Evolutionary conservation across 2,888 invertebrate genomes (phyloP), one percentile per base, ranked within the genome.

Genomic region (Lasioglossum oenotherae): DNA sequence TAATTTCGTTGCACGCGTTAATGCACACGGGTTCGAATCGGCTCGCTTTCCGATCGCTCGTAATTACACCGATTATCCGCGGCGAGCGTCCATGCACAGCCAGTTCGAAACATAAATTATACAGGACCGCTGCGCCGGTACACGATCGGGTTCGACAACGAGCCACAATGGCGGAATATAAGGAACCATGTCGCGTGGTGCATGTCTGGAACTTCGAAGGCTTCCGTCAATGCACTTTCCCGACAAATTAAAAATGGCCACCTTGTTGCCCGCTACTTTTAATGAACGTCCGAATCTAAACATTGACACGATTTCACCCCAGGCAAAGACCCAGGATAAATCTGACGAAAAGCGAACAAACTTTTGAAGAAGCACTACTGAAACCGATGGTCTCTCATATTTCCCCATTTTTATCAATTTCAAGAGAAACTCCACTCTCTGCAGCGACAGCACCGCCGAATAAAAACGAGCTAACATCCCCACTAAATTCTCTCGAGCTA

Each of bases 41-140:
- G 57, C 80, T 79, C 60, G 79, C 79, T 81, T 82, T 81, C 53
- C 82, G 81, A 87, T 85, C 79, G 80, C 60, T 82, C 74, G 79
- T 89, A 89, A 89, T 89, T 89, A 81, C 89, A 71, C 78, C 81
- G 84, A 89, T 89, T 89, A 89, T 80, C 78, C 80, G 57, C 19
- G 74, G 49, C 77, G 78, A 74, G 80, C 76, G 81, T 74, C 75
- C 81, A 83, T 67, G 84, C 82, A 67, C 67, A 31, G 80, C 53
- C 81, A 72, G 74, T 79, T 78, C 83, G 75, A 74, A 23, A 82
- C 85, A 82, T 89, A 87, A 89, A 71, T 71, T 71, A 71, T 41
- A 41, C 41, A 38, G 38, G 41, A 23, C 6, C 38, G 16, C 35
- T 16, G 19, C 69, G 38, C 41, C 23, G 41, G 12, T 71, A 71